Evolutionary conservation across 2,888 invertebrate genomes (phyloP).

Genomic region (Trissolcus brochymenae): DNA sequence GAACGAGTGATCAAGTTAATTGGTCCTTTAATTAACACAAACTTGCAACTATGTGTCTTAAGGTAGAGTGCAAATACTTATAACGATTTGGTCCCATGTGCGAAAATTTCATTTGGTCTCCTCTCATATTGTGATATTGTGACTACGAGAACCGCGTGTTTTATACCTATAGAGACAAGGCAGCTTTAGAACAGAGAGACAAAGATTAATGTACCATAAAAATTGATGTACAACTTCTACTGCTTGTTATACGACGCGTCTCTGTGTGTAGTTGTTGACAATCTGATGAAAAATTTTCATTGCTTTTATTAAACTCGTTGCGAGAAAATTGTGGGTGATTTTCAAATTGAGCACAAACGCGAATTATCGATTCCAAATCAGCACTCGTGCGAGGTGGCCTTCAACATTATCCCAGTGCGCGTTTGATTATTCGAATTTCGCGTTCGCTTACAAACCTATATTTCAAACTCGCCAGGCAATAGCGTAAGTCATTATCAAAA

Average conservation of each 20-base stretch:
- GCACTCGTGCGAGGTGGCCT: conserved; percentile 4
- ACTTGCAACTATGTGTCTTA: conserved; percentile 51
- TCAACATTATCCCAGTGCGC: conserved; percentile 10
- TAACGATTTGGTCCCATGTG: conserved; percentile 63
- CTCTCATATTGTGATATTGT: conserved; percentile 44
- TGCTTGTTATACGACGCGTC: conserved; percentile 9
- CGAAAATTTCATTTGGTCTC: conserved; percentile 57
- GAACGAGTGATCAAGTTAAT: conserved; percentile 66
- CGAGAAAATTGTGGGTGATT: background rate
- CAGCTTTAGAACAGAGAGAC: conserved; percentile 10
- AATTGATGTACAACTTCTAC: conserved; percentile 12
- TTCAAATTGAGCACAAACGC: conserved; percentile 2
- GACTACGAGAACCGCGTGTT: conserved; percentile 12
- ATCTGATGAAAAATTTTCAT: conserved; percentile 11
- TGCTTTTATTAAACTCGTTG: background rate
- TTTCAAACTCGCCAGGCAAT: conserved; percentile 17
- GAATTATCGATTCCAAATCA: conserved; percentile 31
- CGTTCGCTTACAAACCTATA: conserved; percentile 37
- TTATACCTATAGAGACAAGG: conserved; percentile 7
- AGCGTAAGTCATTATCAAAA: conserved; percentile 22
- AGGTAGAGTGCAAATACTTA: conserved; percentile 64
- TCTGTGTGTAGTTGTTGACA: conserved; percentile 11
- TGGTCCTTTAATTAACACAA: conserved; percentile 67
- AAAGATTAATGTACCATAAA: conserved; percentile 21
- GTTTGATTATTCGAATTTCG: conserved; percentile 20